phyloP scores from a whole-genome alignment of 1,140 invertebrate genomes.

The Zaprionus tsacasi region DNA sequence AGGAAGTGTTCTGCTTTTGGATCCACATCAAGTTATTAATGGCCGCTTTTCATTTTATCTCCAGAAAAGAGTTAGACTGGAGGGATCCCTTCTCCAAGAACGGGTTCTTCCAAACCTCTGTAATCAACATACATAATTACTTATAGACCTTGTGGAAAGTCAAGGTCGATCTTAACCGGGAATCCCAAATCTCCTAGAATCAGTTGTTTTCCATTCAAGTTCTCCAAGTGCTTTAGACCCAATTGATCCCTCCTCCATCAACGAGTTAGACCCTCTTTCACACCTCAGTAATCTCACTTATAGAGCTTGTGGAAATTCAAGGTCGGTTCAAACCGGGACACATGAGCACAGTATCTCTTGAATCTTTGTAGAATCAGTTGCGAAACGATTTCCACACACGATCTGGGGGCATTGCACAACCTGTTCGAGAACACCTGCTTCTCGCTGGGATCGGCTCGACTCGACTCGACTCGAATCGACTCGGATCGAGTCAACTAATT shows the following conservation, averaged over 20 bases:
- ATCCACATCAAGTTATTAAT: conserved; percentile 61
- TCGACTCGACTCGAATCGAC: conserved; percentile 12
- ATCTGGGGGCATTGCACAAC: conserved; percentile 58
- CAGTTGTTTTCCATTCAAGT: too few species aligned
- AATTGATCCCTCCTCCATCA: too few species aligned
- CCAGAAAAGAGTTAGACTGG: conserved; percentile 2
- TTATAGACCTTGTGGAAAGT: too few species aligned
- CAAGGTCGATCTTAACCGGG: too few species aligned
- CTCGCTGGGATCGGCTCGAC: conserved; percentile 7
- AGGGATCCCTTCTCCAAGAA: not conserved
- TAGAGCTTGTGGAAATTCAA: conserved; percentile 4
- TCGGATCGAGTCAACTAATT: conserved; percentile 49
- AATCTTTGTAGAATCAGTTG: conserved; percentile 3
- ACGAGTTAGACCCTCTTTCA: not conserved
- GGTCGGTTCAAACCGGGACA: conserved; percentile 1
- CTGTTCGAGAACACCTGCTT: conserved; percentile 69
- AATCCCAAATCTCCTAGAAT: too few species aligned
- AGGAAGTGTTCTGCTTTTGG: conserved; percentile 63
- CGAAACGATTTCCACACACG: conserved; percentile 7
- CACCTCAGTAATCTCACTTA: conserved; percentile 7
- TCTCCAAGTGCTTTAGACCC: too few species aligned
- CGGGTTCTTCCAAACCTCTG: not conserved
- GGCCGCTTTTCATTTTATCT: conserved; percentile 47
- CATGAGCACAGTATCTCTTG: not conserved
- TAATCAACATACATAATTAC: too few species aligned